phyloP scores from a whole-genome alignment of 2,888 invertebrate genomes.

The Lathronympha strigana region DNA sequence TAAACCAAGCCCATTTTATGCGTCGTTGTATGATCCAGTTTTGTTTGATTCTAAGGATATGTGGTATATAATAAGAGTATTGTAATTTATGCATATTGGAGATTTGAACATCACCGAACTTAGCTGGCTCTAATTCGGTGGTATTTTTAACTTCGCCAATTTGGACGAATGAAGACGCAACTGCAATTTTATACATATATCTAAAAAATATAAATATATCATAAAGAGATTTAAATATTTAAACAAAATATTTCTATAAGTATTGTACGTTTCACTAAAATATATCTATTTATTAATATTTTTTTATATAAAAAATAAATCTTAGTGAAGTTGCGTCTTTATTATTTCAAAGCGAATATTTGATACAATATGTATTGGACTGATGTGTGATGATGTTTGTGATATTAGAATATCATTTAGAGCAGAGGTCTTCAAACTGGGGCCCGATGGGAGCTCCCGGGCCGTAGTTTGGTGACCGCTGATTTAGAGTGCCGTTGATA shows the following conservation, averaged over 20 bases:
- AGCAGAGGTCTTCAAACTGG: too few relatives aligned
- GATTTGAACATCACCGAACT: slow-evolving; percentile 42
- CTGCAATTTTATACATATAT: not conserved
- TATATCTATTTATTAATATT: not conserved
- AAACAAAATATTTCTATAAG: not conserved
- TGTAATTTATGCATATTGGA: slow-evolving; percentile 44
- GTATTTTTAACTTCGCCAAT: slow-evolving; percentile 5
- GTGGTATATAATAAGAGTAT: slow-evolving; percentile 44
- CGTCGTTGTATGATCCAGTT: slow-evolving; percentile 28
- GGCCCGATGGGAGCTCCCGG: too few relatives aligned
- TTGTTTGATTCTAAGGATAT: slow-evolving; percentile 46
- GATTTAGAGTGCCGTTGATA: slow-evolving; percentile 45
- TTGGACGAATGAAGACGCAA: not conserved
- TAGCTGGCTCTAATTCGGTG: slow-evolving; percentile 39
- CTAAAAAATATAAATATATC: not conserved
- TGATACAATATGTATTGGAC: slow-evolving; percentile 63
- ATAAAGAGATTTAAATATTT: slow-evolving; percentile 2
- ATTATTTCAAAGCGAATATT: not conserved
- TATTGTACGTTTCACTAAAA: not conserved
- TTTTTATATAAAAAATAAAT: not conserved
- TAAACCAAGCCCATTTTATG: slow-evolving; percentile 36
- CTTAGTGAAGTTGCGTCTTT: slow-evolving; percentile 5
- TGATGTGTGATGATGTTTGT: slow-evolving; percentile 75
- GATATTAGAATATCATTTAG: slow-evolving; percentile 65
- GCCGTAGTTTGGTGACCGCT: too few relatives aligned